A percentile compares a stretch with the other conserved stretches of the same genome.
Evolutionary conservation across 2,113 vertebrate species (phyloP).

Genomic region (Perca schrenkii): DNA sequence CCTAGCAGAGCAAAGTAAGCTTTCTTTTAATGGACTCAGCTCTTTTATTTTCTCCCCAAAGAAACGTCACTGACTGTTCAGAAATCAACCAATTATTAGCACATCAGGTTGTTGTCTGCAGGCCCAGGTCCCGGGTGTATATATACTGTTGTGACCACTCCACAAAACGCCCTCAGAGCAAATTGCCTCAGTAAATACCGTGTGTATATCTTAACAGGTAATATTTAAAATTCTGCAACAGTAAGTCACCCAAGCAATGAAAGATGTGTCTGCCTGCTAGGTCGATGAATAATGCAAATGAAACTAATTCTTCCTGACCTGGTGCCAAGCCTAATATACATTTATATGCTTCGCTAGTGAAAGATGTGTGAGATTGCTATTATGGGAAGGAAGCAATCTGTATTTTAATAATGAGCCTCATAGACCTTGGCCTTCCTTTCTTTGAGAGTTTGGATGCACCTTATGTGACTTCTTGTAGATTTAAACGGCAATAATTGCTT

Average conservation of each 20-base stretch:
- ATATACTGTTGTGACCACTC: slow-evolving; percentile 51
- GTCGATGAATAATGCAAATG: slow-evolving; percentile 78
- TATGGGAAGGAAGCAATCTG: slow-evolving; percentile 66
- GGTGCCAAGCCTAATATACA: slow-evolving; percentile 67
- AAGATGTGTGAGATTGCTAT: slow-evolving; percentile 69
- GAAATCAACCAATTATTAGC: slow-evolving; percentile 69
- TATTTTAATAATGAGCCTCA: slow-evolving; percentile 67
- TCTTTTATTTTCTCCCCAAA: slow-evolving; percentile 17
- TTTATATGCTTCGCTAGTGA: slow-evolving; percentile 67
- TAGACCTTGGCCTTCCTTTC: slow-evolving; percentile 45
- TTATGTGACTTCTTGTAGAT: slow-evolving; percentile 39
- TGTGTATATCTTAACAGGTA: slow-evolving; percentile 65
- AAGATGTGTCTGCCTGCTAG: slow-evolving; percentile 70
- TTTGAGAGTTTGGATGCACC: slow-evolving; percentile 36
- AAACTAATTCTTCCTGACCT: slow-evolving; percentile 75
- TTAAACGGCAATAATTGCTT: slow-evolving; percentile 15
- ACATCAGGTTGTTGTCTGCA: slow-evolving; percentile 60
- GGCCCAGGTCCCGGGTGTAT: slow-evolving; percentile 29
- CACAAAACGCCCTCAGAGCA: slow-evolving; percentile 47
- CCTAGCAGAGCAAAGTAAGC: slow-evolving; percentile 36
- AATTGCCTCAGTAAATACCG: slow-evolving; percentile 74
- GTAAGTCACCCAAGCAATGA: slow-evolving; percentile 66
- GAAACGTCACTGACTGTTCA: slow-evolving; percentile 48
- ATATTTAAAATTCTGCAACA: slow-evolving; percentile 72
- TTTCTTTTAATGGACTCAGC: slow-evolving; percentile 53